Conservation (phyloP, 2,797 vertebrate genomes). For the Takifugu rubripes region DNA sequence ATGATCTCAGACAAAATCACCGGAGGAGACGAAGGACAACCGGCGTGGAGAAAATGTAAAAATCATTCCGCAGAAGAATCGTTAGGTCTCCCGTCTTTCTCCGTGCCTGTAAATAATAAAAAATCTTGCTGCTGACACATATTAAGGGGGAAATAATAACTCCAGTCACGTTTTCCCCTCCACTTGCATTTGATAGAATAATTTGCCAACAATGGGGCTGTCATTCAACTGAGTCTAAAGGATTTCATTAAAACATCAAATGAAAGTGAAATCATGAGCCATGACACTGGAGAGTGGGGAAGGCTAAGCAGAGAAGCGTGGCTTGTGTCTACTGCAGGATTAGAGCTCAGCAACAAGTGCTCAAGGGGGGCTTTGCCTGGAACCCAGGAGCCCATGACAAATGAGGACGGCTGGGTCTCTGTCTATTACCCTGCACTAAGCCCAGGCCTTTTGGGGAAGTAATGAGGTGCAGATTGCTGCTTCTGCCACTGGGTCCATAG, state of each 20-base stretch:
- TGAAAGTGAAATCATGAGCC: constrained; percentile 78
- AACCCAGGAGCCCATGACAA: constrained; percentile 78
- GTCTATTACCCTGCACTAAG: constrained; percentile 78
- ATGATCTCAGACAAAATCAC: constrained; percentile 36
- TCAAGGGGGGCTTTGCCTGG: constrained; percentile 75
- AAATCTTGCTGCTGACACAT: too few species aligned
- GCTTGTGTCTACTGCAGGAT: constrained; percentile 75
- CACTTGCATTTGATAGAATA: constrained; percentile 72
- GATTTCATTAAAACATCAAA: constrained; percentile 81
- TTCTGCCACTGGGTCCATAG: constrained; percentile 57
- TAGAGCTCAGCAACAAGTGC: constrained; percentile 78
- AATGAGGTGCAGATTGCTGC: constrained; percentile 73
- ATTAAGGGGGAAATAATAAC: constrained; percentile 32
- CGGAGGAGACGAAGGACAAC: constrained; percentile 26
- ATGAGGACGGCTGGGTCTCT: constrained; percentile 72
- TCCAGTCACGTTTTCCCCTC: constrained; percentile 50
- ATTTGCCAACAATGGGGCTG: constrained; percentile 69
- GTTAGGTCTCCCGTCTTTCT: too few species aligned
- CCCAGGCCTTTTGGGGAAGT: constrained; percentile 74
- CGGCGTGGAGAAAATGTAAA: constrained; percentile 23
- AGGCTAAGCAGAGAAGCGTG: constrained; percentile 69
- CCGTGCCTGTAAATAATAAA: too few species aligned
- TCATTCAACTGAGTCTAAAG: constrained; percentile 66
- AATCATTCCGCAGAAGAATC: too few species aligned
- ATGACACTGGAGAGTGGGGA: constrained; percentile 69